Base-by-base conservation (phyloP, 2,113 vertebrate species). In the Puffinus mauretanicus region DNA sequence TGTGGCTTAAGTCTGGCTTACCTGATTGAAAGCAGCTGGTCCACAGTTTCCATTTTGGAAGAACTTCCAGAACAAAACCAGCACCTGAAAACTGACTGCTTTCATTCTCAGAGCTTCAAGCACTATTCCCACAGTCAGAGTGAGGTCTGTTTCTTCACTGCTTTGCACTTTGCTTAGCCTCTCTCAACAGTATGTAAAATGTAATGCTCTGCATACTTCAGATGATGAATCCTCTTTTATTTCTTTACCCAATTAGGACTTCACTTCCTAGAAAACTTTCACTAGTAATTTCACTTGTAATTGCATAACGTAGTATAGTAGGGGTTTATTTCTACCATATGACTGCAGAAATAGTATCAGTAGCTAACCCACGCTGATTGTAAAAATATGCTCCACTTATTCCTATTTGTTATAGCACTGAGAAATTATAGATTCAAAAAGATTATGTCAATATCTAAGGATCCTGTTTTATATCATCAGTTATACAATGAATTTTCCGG, bases 201-300 rank as follows among this genome's bases (percentile, higher is more conserved):
- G 86, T 78, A 97, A 92, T 25, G 15, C 72, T 58, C 84, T 94
- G 88, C 96, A 95, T 95, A 93, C 30, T 86, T 61, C 80, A 82
- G 67, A 93, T 95, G 82, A 97, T 84, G 93, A 97, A 97, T 95
- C 94, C 71, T 89, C 69, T 83, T 93, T 96, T 95, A 89, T 57
- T 75, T 86, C 88, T 95, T 95, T 94, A 93, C 75, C 81, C 90
- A 95, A 79, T 94, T 93, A 97, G 92, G 82, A 94, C 90, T 92
- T 91, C 42, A 90, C 71, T 96, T 94, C 42, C 76, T 93, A 90
- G 67, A 88, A 93, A 75, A 91, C 89, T 72, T 97, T 85, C 40
- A 79, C 30, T 94, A n/a, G 61, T 84, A 96, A 91, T 94, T 95
- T 96, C 42, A 86, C 82, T 94, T 85, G 64, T 93, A 97, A 91